Conservation (phyloP, 2,888 invertebrate species). For the Tupiocoris notatus region DNA sequence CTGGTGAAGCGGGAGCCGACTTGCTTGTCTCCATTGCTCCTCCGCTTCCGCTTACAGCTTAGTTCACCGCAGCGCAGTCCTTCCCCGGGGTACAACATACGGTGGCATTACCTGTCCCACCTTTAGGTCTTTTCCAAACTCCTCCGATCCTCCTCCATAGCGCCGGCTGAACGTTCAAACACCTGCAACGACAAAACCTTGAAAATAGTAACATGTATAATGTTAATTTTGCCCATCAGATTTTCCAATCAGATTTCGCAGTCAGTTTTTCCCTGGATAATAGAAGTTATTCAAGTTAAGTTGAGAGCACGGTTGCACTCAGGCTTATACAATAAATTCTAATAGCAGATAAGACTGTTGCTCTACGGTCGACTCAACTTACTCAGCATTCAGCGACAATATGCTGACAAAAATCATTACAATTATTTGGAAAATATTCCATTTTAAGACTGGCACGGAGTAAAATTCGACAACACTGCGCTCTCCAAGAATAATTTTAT, state of each 20-base stretch:
- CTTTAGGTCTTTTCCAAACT: slow-evolving; percentile 36
- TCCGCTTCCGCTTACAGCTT: slow-evolving; percentile 41
- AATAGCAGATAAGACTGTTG: no score
- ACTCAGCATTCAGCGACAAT: no score
- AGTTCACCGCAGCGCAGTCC: slow-evolving; percentile 40
- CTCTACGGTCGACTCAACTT: no score
- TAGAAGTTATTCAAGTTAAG: no score
- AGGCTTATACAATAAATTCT: no score
- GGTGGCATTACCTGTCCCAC: slow-evolving; percentile 33
- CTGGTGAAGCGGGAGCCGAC: slow-evolving; percentile 48
- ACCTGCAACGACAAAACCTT: slow-evolving; percentile 12
- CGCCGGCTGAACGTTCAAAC: slow-evolving; percentile 26
- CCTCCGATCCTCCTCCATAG: slow-evolving; percentile 33
- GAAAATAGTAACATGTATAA: slow-evolving; percentile 2
- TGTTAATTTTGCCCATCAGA: background rate
- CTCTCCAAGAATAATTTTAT: no score
- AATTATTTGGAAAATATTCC: no score
- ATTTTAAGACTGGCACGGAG: no score
- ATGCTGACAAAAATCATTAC: no score
- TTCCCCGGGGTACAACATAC: slow-evolving; percentile 38
- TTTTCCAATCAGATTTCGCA: slow-evolving; percentile 8
- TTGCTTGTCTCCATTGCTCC: slow-evolving; percentile 48
- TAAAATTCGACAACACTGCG: no score
- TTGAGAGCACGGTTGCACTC: no score
- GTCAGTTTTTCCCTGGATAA: no score